Conservation (phyloP, 2,797 vertebrate genomes). For the Rhinogobio ventralis region DNA sequence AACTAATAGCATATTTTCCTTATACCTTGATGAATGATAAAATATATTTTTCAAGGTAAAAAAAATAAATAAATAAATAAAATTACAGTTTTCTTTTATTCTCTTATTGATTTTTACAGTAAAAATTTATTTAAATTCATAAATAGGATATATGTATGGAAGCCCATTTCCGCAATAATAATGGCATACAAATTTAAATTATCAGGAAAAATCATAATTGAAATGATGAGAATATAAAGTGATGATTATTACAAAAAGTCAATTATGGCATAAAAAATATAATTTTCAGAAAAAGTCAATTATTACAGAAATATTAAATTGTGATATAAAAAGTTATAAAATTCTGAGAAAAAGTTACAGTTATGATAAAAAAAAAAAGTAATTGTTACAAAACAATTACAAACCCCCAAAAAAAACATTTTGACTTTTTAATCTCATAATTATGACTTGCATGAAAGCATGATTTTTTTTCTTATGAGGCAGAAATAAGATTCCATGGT, state of each 20-base stretch:
- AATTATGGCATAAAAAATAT: not conserved
- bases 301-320: not conserved
- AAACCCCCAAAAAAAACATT: too few species aligned
- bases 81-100: not conserved
- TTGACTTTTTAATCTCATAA: not conserved
- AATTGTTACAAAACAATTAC: not conserved
- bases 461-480: not conserved
- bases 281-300: not conserved
- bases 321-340: not conserved
- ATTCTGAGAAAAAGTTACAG: not conserved
- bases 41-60: not conserved
- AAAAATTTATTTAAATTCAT: not conserved
- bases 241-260: not conserved
- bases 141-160: not conserved
- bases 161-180: not conserved
- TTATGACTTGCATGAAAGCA: not conserved
- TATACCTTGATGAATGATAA: not conserved
- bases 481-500: not conserved
- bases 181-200: too few species aligned
- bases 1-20: not conserved
- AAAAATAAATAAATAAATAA: not conserved
- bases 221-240: not conserved
- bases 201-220: not conserved
- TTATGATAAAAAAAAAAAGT: not conserved
- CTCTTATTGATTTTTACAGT: not conserved